phyloP scores from a whole-genome alignment of 2,888 invertebrate species.

The Stictocephala bisonia region DNA sequence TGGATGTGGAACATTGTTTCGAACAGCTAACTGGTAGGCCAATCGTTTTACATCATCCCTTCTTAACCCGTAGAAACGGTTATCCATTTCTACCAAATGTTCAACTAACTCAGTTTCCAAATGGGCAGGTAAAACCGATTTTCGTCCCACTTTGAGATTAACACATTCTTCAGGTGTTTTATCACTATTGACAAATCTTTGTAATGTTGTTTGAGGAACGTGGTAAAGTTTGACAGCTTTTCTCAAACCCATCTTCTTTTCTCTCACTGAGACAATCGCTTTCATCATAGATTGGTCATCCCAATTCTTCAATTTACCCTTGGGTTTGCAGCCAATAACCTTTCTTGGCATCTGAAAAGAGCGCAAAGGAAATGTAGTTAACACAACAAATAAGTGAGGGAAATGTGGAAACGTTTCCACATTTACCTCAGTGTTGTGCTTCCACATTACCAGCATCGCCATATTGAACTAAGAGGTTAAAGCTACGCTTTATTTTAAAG shows the following conservation, averaged over 20 bases:
- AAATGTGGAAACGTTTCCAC: too few relatives aligned
- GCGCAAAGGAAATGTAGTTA: too few relatives aligned
- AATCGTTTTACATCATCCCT: constrained; percentile 36
- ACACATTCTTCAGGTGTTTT: constrained; percentile 3
- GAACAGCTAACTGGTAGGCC: constrained; percentile 47
- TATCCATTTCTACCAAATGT: constrained; percentile 37
- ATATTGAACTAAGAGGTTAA: too few relatives aligned
- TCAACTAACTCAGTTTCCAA: constrained; percentile 46
- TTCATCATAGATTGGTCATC: constrained; percentile 14
- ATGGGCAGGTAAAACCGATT: constrained; percentile 15
- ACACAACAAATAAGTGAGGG: constrained; percentile 29
- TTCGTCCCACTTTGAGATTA: constrained; percentile 31
- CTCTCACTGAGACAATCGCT: neutral
- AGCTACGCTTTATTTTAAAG: too few relatives aligned
- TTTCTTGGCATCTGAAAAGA: constrained; percentile 40
- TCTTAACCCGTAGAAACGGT: constrained; percentile 15
- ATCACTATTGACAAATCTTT: constrained; percentile 17
- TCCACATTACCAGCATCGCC: too few relatives aligned
- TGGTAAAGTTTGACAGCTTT: constrained; percentile 5
- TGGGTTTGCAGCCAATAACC: constrained; percentile 7
- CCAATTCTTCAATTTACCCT: constrained; percentile 30
- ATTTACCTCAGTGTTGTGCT: too few relatives aligned
- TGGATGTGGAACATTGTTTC: constrained; percentile 46
- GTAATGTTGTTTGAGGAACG: constrained; percentile 15
- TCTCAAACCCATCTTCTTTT: constrained; percentile 32